Percentiles rank a stretch among this genome's conserved stretches.
These are phyloP conservation scores for Mactra quadrangularis DNA, from an alignment of 1,140 invertebrate species.

Conservation along the genomic window DNA sequence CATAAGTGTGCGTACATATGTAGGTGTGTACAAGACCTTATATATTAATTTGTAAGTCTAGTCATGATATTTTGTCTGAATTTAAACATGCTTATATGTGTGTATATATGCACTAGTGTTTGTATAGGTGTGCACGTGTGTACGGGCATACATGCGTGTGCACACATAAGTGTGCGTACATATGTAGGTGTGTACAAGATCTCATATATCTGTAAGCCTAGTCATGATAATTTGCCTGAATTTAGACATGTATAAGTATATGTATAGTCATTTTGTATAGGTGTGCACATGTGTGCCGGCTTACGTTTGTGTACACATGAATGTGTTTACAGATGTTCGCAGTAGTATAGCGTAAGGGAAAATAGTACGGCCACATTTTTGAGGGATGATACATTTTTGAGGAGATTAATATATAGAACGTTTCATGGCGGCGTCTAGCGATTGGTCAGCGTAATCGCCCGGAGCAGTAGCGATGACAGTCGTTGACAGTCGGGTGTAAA, in stretches of 20 bases:
- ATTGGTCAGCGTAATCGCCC: too few species aligned
- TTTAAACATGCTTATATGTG: too few species aligned
- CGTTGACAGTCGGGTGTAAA: too few species aligned
- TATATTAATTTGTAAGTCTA: conserved; percentile 16
- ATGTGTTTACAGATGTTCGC: background rate
- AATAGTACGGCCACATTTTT: too few species aligned
- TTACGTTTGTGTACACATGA: background rate
- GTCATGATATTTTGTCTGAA: background rate
- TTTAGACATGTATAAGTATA: background rate
- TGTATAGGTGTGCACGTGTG: conserved; percentile 6
- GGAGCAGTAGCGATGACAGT: too few species aligned
- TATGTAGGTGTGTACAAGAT: conserved; percentile 27
- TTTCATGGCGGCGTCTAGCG: too few species aligned
- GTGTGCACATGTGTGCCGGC: background rate
- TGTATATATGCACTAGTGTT: background rate
- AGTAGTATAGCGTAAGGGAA: too few species aligned
- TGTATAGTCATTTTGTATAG: too few species aligned
- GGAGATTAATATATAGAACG: too few species aligned
- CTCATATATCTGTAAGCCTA: too few species aligned
- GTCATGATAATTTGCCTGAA: background rate
- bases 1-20: background rate
- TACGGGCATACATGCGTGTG: conserved; percentile 11
- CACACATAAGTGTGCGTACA: conserved; percentile 14
- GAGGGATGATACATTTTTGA: too few species aligned
- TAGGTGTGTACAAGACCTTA: background rate